phyloP scores from a whole-genome alignment of 2,113 vertebrate genomes.

The Austrofundulus limnaeus region DNA sequence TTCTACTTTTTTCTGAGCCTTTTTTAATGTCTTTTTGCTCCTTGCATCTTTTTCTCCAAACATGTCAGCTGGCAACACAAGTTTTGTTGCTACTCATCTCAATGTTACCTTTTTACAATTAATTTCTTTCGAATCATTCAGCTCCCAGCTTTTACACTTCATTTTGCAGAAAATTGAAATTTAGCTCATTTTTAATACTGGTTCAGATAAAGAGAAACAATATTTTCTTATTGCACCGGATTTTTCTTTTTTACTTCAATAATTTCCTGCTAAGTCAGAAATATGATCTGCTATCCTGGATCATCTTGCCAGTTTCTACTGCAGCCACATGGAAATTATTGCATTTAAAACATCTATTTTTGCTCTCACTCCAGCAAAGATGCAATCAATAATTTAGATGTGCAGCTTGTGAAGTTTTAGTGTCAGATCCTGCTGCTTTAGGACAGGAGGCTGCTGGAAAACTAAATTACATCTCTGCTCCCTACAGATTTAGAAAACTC shows the following conservation, averaged over 20 bases:
- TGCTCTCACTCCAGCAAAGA: conserved; percentile 51
- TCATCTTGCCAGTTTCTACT: conserved; percentile 43
- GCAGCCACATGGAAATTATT: conserved; percentile 58
- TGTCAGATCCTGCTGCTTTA: conserved; percentile 40
- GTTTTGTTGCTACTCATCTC: too few relatives aligned
- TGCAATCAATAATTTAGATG: conserved; percentile 68
- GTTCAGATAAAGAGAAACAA: conserved; percentile 10
- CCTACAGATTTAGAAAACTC: conserved; percentile 10
- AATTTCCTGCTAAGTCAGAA: conserved; percentile 30
- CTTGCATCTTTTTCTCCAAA: too few relatives aligned
- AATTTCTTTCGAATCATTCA: too few relatives aligned
- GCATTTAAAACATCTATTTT: conserved; percentile 66
- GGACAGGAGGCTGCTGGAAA: conserved; percentile 38
- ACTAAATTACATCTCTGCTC: conserved; percentile 34
- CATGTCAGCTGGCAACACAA: too few relatives aligned
- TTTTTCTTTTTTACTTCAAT: not conserved
- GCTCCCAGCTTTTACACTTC: too few relatives aligned
- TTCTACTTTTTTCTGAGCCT: too few relatives aligned
- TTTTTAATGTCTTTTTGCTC: too few relatives aligned
- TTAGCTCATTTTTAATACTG: too few relatives aligned
- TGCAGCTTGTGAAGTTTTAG: conserved; percentile 53
- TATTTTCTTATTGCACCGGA: conserved; percentile 1
- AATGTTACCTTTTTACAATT: too few relatives aligned
- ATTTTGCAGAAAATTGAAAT: too few relatives aligned
- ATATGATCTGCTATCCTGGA: conserved; percentile 4